Base-by-base conservation (phyloP, 2,113 vertebrate genomes). In the Psammodynastes pulverulentus region DNA sequence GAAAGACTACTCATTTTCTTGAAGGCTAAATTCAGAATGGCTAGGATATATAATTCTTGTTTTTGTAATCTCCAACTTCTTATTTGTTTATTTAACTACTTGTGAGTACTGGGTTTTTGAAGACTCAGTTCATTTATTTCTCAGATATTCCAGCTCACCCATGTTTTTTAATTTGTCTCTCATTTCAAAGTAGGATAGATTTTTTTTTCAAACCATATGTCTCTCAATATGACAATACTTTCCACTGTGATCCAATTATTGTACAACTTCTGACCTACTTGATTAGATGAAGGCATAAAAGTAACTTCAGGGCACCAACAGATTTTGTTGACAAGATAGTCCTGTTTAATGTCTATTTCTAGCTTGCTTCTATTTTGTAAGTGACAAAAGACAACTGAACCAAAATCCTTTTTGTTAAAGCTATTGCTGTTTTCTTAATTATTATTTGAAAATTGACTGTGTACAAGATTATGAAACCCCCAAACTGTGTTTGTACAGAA, bases 1-100 rank as follows among this genome's bases (percentile, higher is more conserved):
- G 86, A 93, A 48, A 91, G 89, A 88, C n/a, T 43, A 49, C 93
- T 84, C 26, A 84, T 92, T 58, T 39, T 49, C 92, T 94, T n/a
- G 43, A 86, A 95, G 48, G 46, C 88, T 92, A 88, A 93, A 94
- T 88, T 17, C 29, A 43, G 90, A 88, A 90, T 87, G 53, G 67
- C 90, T 86, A 93, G 91, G 53, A 13, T 49, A 34, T 54, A 91
- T 90, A 19, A 52, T 5, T 9, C 2, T 92, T 52, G 48, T 91
- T 21, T 46, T 87, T 0, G 4, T 24, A 29, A 92, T 93, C 86
- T 92, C 90, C 23, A 21, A 3, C 72, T 84, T 85, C 17, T 23
- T 56, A 93, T 67, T 53, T 9, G 58, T 91, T 79, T 87, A 87
- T 45, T 84, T 8, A 92, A 48, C 1, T 43, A 49, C 5, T 19